Evolutionary conservation across 2,797 vertebrate genomes (phyloP).

Genomic region (Rallus crepitans): DNA sequence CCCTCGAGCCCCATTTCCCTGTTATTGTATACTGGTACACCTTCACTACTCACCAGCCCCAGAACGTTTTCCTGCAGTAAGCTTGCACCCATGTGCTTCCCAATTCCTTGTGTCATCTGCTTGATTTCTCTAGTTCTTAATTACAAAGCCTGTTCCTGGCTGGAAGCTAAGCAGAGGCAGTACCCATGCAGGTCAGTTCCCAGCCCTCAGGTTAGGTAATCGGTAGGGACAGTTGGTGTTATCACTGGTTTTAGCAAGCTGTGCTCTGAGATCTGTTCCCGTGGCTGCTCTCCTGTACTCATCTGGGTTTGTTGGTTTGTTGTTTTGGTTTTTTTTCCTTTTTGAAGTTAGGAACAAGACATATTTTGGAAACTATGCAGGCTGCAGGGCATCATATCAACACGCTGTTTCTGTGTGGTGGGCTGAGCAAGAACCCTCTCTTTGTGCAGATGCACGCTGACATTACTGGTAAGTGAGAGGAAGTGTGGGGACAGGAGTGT

Average conservation of each 20-base stretch:
- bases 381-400: constrained; percentile 88
- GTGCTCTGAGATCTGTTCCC: neutral
- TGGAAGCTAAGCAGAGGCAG: neutral
- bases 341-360: constrained; percentile 90
- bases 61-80: neutral
- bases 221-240: neutral
- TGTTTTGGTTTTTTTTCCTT: neutral
- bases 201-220: neutral
- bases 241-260: neutral
- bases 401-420: constrained; percentile 92
- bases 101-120: neutral
- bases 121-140: neutral
- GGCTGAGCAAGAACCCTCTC: constrained; percentile 93
- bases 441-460: constrained; percentile 94
- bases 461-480: constrained; percentile 85
- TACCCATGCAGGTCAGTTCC: neutral
- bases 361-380: constrained; percentile 91
- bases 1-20: neutral
- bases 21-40: rapidly evolving
- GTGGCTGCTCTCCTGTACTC: neutral
- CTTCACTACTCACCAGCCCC: neutral
- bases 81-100: neutral
- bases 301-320: neutral
- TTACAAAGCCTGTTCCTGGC: neutral
- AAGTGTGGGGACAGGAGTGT: neutral